Evolutionary conservation across 2,797 vertebrate genomes (phyloP).

Genomic region (Champsocephalus gunnari): DNA sequence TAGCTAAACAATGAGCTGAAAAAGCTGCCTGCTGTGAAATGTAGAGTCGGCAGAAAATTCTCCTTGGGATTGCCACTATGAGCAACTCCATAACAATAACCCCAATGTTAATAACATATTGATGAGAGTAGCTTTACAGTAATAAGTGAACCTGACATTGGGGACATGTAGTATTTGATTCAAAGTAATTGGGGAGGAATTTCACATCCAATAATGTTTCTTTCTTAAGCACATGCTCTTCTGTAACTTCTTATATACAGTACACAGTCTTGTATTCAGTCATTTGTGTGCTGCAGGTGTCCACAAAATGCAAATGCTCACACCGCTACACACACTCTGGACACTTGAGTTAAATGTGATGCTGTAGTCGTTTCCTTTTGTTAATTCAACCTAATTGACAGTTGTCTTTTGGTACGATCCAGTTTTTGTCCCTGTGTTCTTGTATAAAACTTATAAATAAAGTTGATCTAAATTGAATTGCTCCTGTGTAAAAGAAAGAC

Average conservation of each 20-base stretch:
- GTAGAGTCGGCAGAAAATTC: not conserved
- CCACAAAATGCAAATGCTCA: not conserved
- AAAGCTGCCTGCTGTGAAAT: conserved; percentile 1
- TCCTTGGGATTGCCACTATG: not conserved
- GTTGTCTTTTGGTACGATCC: conserved; percentile 7
- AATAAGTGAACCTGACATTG: not conserved
- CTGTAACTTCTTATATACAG: not conserved
- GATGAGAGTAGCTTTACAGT: not conserved
- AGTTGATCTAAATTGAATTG: conserved; percentile 31
- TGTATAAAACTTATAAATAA: conserved; percentile 17
- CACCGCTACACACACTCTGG: not conserved
- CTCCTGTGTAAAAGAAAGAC: conserved; percentile 36
- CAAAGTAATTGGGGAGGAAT: not conserved
- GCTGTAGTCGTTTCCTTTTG: not conserved
- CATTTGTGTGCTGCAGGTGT: not conserved
- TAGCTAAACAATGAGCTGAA: not conserved
- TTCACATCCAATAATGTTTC: not conserved
- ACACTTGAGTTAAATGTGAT: conserved; percentile 5
- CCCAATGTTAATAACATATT: not conserved
- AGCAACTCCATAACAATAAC: not conserved
- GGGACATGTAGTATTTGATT: not conserved
- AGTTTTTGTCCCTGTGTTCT: conserved; percentile 6
- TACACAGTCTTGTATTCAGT: not conserved
- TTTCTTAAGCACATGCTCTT: not conserved
- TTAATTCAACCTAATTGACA: conserved; percentile 21